Base-by-base conservation (phyloP, 2,113 vertebrate species). In the Campylorhamphus procurvoides region DNA sequence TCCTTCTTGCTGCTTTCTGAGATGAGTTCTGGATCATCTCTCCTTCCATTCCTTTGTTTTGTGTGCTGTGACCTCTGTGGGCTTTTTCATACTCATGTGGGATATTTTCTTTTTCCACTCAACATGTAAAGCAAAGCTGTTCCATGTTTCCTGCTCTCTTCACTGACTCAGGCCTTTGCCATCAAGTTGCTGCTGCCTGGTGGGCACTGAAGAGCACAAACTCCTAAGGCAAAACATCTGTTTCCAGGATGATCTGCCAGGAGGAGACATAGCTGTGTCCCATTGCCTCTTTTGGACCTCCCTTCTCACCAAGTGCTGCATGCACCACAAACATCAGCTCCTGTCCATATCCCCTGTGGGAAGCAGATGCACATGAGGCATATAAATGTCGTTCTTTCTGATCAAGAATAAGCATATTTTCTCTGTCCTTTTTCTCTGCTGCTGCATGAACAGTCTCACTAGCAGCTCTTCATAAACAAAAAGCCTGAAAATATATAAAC, bases 191-290 rank as follows among this genome's bases (percentile, higher is more conserved):
- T 93, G 63, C 72, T 95, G 55, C 58, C 84, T 83, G 31, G 59
- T 95, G 42, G 63, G 71, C 42, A 88, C 75, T 46, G 20, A 85
- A 71, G 39, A 95, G 84, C 82, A 74, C 15, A 59, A 8, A 68
- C 23, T 90, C 79, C 90, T 63, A 56, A 87, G 76, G 92, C 83
- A 81, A 95, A 93, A 91, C 74, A 95, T 89, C 80, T 96, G 89
- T 75, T 94, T 77, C 69, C 80, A 87, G 64, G 35, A 81, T 71
- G 63, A 73, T 83, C 44, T 93, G 82, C 84, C 75, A 93, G 71
- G 31, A 95, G 84, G 47, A 89, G 64, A 46, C 27, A 88, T 33
- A 62, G 75, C 67, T 86, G 18, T 62, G 63, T 77, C 60, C 52
- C 89, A 12, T 7, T 59, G 47, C 33, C 28, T 80, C 39, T 63